These are phyloP conservation scores for Sebastes kiyomatsui DNA, from an alignment of 2,797 vertebrate species.

Conservation along the genomic window DNA sequence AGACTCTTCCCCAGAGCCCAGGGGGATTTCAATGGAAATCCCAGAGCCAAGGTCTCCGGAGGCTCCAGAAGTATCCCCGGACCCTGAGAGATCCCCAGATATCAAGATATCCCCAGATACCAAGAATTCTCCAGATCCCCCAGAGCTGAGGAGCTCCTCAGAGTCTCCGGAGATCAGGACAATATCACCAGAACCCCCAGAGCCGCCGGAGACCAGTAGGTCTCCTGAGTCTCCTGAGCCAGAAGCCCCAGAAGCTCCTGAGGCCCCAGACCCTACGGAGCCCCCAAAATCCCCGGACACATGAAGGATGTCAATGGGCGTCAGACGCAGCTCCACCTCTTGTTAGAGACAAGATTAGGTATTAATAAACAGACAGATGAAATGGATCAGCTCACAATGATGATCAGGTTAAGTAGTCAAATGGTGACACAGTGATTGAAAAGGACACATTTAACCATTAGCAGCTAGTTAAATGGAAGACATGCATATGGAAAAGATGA, in stretches of 20 bases:
- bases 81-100: slow-evolving; percentile 55
- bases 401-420: slow-evolving; percentile 52
- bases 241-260: slow-evolving; percentile 62
- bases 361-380: slow-evolving; percentile 80
- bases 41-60: slow-evolving; percentile 63
- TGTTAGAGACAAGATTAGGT: slow-evolving; percentile 88
- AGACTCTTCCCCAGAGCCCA: slow-evolving; percentile 73
- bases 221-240: slow-evolving; percentile 67
- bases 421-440: slow-evolving; percentile 30
- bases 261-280: slow-evolving; percentile 69
- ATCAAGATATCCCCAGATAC: slow-evolving; percentile 21
- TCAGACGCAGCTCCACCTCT: slow-evolving; percentile 87
- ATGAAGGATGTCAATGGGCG: slow-evolving; percentile 81
- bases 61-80: slow-evolving; percentile 45
- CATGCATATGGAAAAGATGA: slow-evolving; percentile 59
- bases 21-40: slow-evolving; percentile 49
- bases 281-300: slow-evolving; percentile 79
- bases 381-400: slow-evolving; percentile 52
- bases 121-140: slow-evolving; percentile 24
- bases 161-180: slow-evolving; percentile 52
- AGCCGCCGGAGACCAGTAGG: slow-evolving; percentile 42
- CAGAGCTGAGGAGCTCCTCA: slow-evolving; percentile 48
- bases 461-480: slow-evolving; percentile 82
- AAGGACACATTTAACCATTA: slow-evolving; percentile 79
- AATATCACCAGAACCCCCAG: slow-evolving; percentile 63